Conservation (phyloP, 30 jellyfish, hydroid and myxozoan species). For the Sanderia malayensis region DNA sequence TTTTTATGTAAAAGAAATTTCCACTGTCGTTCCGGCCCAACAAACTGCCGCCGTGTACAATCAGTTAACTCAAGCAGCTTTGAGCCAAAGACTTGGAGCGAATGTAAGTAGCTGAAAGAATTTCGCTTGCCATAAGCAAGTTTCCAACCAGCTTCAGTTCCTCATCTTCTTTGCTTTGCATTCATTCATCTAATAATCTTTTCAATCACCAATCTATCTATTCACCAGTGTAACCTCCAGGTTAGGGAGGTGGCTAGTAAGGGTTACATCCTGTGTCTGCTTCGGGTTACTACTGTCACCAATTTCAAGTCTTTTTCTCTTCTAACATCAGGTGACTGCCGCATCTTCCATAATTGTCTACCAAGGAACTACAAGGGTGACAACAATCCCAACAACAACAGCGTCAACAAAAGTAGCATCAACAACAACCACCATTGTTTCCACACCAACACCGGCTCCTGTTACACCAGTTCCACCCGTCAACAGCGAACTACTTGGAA, state of each 20-base stretch:
- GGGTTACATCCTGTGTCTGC: too few relatives aligned
- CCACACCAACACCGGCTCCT: slow-evolving; percentile 23
- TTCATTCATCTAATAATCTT: too few relatives aligned
- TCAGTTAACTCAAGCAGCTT: slow-evolving; percentile 28
- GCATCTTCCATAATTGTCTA: neutral
- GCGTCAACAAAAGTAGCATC: neutral
- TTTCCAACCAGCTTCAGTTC: too few relatives aligned
- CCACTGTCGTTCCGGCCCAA: slow-evolving; percentile 34
- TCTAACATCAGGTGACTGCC: neutral
- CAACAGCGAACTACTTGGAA: slow-evolving; percentile 38
- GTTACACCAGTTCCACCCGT: slow-evolving; percentile 16
- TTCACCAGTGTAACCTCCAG: too few relatives aligned
- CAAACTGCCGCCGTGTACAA: slow-evolving; percentile 9
- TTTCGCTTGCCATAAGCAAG: too few relatives aligned
- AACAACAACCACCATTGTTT: slow-evolving; percentile 11
- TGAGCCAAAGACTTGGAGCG: slow-evolving; percentile 21
- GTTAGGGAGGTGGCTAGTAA: too few relatives aligned
- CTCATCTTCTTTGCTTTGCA: too few relatives aligned
- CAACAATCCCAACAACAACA: slow-evolving; percentile 18
- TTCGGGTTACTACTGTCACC: too few relatives aligned
- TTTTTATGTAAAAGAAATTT: slow-evolving; percentile 43
- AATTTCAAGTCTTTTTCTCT: neutral
- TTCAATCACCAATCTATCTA: too few relatives aligned
- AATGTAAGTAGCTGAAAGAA: slow-evolving; percentile 36
- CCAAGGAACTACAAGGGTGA: slow-evolving; percentile 10